Base-by-base conservation (phyloP, 2,113 vertebrate genomes). In the Crotophaga sulcirostris region DNA sequence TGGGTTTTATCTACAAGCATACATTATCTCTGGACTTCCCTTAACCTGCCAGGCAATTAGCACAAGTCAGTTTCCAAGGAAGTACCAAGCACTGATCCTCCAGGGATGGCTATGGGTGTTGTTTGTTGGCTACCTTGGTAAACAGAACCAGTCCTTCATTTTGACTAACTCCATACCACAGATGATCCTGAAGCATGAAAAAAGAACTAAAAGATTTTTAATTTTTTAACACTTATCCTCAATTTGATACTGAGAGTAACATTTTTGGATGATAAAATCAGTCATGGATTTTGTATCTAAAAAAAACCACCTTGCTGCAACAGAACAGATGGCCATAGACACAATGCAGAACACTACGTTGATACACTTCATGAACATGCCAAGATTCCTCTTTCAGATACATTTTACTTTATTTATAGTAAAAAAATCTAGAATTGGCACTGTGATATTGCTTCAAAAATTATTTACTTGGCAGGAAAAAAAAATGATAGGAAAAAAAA, bases 71-170 rank as follows among this genome's bases (percentile, higher is more conserved):
- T 16, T 72, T 62, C 25, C 36, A 44, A 44, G 56, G 36, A 23
- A 44, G 9, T 5, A 15, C 0, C 1, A 67, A 36, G n/a, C 12
- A 6, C 38, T 11, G 23, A 4, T 16, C 16, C 26, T 36, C 13
- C 38, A 73, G 49, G 38, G 33, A 33, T 10, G 54, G 58, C 47
- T 26, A 31, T 2, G 0, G 21, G 33, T 13, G 16, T 3, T 33
- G 7, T 36, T 72, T 31, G 47, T 36, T 63, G 68, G 25, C 36
- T 62, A 20, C 31, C 10, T 25, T 4, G 2, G 12, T 44, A 52
- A 72, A 52, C 6, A 4, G 36, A 72, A 44, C 25, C 33, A 62
- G 56, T 36, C 56, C 33, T 44, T 20, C 38, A 52, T 26, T 54
- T 54, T 52, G 16, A 44, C 36, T 34, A 54, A 44, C 6, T 36